Evolutionary conservation across 2,888 invertebrate genomes (phyloP).

Genomic region (Latrodectus elegans): DNA sequence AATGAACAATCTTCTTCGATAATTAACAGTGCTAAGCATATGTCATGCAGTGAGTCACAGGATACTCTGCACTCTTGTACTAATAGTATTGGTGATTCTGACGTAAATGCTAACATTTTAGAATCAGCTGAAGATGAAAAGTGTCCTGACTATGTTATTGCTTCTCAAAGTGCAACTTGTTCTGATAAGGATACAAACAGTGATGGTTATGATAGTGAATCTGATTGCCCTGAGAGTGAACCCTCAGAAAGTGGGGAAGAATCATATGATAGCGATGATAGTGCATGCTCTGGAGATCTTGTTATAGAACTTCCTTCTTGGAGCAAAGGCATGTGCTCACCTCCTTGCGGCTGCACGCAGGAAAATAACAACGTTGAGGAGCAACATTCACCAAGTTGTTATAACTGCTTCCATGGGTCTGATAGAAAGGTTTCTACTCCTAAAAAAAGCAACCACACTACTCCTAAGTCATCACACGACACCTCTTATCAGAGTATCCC

Average conservation of each 20-base stretch:
- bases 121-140: constrained; percentile 15
- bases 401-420: neutral
- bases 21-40: constrained; percentile 35
- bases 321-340: neutral
- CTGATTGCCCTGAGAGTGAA: constrained; percentile 17
- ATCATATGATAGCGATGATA: neutral
- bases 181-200: constrained; percentile 4
- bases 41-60: constrained; percentile 59
- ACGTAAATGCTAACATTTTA: constrained; percentile 59
- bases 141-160: neutral
- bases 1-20: constrained; percentile 50
- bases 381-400: constrained; percentile 6
- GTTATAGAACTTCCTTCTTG: neutral
- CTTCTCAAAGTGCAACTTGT: too few species aligned
- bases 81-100: constrained; percentile 60
- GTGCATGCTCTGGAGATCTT: constrained; percentile 8
- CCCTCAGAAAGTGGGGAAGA: neutral
- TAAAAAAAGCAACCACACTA: neutral
- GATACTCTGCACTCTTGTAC: constrained; percentile 63
- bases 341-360: neutral
- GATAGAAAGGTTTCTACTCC: constrained; percentile 45
- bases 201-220: constrained; percentile 19
- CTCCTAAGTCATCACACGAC: constrained; percentile 29
- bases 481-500: constrained; percentile 70
- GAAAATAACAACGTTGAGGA: neutral